Base-by-base conservation (phyloP, 2,888 invertebrate genomes). In the Lutraria lutraria region DNA sequence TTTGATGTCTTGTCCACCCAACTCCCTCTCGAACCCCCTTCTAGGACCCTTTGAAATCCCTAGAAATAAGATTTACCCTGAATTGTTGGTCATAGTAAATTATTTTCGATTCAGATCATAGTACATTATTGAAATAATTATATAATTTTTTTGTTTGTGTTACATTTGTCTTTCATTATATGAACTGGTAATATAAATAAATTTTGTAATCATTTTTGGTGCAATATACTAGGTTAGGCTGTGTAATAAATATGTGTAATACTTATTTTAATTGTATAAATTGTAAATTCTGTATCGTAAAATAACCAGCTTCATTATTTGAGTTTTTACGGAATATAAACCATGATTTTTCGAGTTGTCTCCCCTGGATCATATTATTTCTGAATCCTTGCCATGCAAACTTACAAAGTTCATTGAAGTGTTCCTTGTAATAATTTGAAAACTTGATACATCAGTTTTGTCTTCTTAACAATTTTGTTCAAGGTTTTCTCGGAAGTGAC, bases 131-230 rank as follows among this genome's bases (percentile, higher is more conserved):
- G 2, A 8, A 8, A 43, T 4, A 43, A 4, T 4, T 4, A 4
- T 68, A 68, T 68, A n/a, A 68, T 68, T 43, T 43, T 43, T 43
- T 2, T 43, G 43, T 56, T 21, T 60, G 63, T 68, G 63, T 68
- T 68, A 68, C 63, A 68, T 68, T 43, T 68, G 63, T 68, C 63
- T 68, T 68, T 68, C 63, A 76, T 76, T n/a, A 76, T 72, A 31
- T 25, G 25, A 25, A 76, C 16, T 76, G 76, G 29, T 34, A 76
- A 16, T 76, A 34, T 76, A 76, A 34, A 76, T 76, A 34, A 76
- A 31, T 56, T 76, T 76, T 76, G 34, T 76, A 76, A 76, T 76
- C 76, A 76, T 76, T 76, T 56, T 76, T 76, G 76, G 76, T 76
- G 76, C 76, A 76, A 76, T 76, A 76, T 76, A 31, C 29, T 76